A percentile compares a stretch with the other conserved stretches of the same genome.
These are phyloP conservation scores for Cairina moschata DNA, from an alignment of 2,113 vertebrate genomes.

Conservation along the genomic window DNA sequence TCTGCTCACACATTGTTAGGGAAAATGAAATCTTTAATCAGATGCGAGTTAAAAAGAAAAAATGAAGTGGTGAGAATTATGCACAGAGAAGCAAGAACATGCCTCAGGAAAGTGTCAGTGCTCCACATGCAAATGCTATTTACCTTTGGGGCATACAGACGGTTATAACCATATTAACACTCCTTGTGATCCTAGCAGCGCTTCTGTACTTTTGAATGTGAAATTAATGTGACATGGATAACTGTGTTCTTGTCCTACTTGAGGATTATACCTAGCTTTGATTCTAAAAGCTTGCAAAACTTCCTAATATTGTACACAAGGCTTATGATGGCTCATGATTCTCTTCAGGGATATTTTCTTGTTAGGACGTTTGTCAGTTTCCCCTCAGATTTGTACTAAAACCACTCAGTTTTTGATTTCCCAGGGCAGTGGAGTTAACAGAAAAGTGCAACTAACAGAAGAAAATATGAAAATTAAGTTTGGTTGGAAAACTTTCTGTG, in stretches of 20 bases:
- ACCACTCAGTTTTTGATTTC: not conserved
- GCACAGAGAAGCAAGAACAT: slow-evolving; percentile 71
- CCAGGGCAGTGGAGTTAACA: not conserved
- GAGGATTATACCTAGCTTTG: not conserved
- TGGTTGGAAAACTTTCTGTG: not conserved
- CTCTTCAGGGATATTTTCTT: not conserved
- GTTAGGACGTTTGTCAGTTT: not conserved
- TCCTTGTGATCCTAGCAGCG: slow-evolving; percentile 35
- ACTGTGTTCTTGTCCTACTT: not conserved
- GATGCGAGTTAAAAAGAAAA: slow-evolving; percentile 74
- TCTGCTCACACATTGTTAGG: slow-evolving; percentile 64
- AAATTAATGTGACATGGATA: slow-evolving; percentile 26
- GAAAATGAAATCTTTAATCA: slow-evolving; percentile 75
- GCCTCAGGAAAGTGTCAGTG: slow-evolving; percentile 61
- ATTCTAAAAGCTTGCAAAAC: slow-evolving; percentile 3
- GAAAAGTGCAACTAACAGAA: not conserved
- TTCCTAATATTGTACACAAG: not conserved
- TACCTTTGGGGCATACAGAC: slow-evolving; percentile 61
- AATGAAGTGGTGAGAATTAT: slow-evolving; percentile 71
- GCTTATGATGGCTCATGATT: not conserved
- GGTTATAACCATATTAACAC: slow-evolving; percentile 53
- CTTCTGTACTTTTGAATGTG: slow-evolving; percentile 9
- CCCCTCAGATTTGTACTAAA: not conserved
- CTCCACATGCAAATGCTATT: slow-evolving; percentile 59
- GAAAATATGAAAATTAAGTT: not conserved